phyloP scores from a whole-genome alignment of 1,140 invertebrate genomes.

The Geopemphigus sp. region DNA sequence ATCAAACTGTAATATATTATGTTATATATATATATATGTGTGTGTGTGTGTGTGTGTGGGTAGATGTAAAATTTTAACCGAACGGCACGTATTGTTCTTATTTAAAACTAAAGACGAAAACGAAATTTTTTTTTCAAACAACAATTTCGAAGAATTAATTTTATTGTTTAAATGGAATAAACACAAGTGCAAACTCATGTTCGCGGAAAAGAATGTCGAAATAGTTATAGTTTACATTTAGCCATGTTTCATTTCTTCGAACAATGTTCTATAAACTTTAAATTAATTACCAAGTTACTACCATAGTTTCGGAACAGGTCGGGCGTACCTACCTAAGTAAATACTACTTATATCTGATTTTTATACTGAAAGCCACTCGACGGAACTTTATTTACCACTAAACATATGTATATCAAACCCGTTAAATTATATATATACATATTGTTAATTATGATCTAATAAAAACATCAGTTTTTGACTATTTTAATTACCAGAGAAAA shows the following conservation, averaged over 20 bases:
- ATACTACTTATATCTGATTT: slow-evolving; percentile 5
- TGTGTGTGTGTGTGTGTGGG: too few relatives aligned
- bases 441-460: background rate
- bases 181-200: slow-evolving; percentile 22
- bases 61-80: too few relatives aligned
- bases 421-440: background rate
- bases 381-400: background rate
- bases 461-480: background rate
- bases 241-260: slow-evolving; percentile 17
- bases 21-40: too few relatives aligned
- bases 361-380: background rate
- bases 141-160: background rate
- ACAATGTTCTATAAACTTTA: slow-evolving; percentile 13
- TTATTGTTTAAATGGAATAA: slow-evolving; percentile 11
- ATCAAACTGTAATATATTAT: too few relatives aligned
- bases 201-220: background rate
- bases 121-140: background rate
- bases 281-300: slow-evolving; percentile 13
- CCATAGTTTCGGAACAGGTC: background rate
- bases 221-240: background rate
- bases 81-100: too few relatives aligned
- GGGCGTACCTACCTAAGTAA: background rate
- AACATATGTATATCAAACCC: too few relatives aligned
- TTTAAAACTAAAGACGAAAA: too few relatives aligned
- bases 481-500: background rate